Percentiles rank a stretch among this genome's conserved stretches.
Conservation (phyloP, 2,888 invertebrate genomes). For the Polymixis lichenea region DNA sequence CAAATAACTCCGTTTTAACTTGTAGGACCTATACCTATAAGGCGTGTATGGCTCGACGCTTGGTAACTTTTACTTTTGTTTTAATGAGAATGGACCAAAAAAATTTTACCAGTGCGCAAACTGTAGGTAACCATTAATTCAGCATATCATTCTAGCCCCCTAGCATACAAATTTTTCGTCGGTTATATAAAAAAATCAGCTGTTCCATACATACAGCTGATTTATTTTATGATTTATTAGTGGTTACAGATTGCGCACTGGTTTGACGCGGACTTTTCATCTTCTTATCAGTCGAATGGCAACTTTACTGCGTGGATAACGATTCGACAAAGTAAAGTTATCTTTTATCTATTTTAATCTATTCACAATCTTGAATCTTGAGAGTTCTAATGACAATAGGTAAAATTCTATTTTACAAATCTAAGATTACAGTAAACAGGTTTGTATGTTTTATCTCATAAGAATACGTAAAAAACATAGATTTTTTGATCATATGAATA, state of each 20-base stretch:
- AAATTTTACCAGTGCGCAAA: too few relatives aligned
- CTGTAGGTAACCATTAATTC: too few relatives aligned
- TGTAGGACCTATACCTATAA: not conserved
- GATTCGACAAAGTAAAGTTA: not conserved
- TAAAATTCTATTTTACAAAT: constrained; percentile 29
- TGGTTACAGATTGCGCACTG: too few relatives aligned
- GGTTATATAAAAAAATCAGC: too few relatives aligned
- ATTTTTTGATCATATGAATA: constrained; percentile 41
- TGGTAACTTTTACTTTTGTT: not conserved
- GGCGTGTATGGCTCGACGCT: not conserved
- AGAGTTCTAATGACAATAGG: constrained; percentile 22
- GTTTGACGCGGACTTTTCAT: too few relatives aligned
- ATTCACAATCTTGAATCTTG: constrained; percentile 8
- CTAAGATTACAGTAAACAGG: constrained; percentile 18
- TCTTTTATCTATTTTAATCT: not conserved
- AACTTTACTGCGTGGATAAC: not conserved
- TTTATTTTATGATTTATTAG: too few relatives aligned
- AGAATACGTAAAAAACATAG: constrained; percentile 19
- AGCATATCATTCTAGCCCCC: too few relatives aligned
- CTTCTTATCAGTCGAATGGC: not conserved
- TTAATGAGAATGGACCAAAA: not conserved
- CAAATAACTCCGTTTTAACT: not conserved
- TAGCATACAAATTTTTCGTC: too few relatives aligned
- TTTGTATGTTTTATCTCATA: constrained; percentile 8
- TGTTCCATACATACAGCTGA: too few relatives aligned